phyloP scores from a whole-genome alignment of 2,888 invertebrate genomes.

The Busseola fusca region DNA sequence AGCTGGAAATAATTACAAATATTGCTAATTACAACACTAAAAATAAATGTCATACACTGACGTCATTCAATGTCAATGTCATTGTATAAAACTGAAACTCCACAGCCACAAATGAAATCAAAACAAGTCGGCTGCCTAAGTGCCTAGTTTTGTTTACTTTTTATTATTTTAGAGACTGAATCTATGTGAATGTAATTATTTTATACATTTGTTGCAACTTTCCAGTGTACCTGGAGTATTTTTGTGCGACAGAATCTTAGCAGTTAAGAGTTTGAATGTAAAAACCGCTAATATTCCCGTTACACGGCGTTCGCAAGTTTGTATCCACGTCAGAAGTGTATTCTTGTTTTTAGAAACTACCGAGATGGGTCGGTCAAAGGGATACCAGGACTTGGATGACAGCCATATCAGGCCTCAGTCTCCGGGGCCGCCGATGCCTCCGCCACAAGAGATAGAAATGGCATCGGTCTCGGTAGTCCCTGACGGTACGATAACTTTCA shows the following conservation, averaged over 20 bases:
- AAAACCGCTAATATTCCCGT: slow-evolving; percentile 72
- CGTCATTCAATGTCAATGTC: slow-evolving; percentile 39
- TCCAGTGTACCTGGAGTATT: slow-evolving; percentile 11
- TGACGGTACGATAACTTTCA: slow-evolving; percentile 89
- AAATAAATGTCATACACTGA: slow-evolving; percentile 29
- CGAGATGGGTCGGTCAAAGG: slow-evolving; percentile 88
- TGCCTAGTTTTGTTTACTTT: slow-evolving; percentile 49
- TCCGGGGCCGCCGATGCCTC: slow-evolving; percentile 83
- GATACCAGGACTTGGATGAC: slow-evolving; percentile 90
- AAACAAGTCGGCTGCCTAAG: slow-evolving; percentile 55
- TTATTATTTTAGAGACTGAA: slow-evolving; percentile 23
- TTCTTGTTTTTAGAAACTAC: slow-evolving; percentile 46
- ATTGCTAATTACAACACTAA: slow-evolving; percentile 22
- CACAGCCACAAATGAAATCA: slow-evolving; percentile 46
- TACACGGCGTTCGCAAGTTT: slow-evolving; percentile 63
- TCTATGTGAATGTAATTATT: slow-evolving; percentile 43
- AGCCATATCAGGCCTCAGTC: slow-evolving; percentile 75
- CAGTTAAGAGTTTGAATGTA: slow-evolving; percentile 35
- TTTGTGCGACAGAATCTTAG: slow-evolving; percentile 14
- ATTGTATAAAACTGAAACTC: slow-evolving; percentile 14
- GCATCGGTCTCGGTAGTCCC: slow-evolving; percentile 94
- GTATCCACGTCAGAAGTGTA: slow-evolving; percentile 78
- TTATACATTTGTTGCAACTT: slow-evolving; percentile 10
- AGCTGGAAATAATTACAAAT: slow-evolving; percentile 3
- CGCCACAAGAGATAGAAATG: slow-evolving; percentile 93